Percentiles rank a stretch among this genome's conserved stretches.
Evolutionary conservation across 2,888 invertebrate genomes (phyloP).

Genomic region (Caprella mutica): DNA sequence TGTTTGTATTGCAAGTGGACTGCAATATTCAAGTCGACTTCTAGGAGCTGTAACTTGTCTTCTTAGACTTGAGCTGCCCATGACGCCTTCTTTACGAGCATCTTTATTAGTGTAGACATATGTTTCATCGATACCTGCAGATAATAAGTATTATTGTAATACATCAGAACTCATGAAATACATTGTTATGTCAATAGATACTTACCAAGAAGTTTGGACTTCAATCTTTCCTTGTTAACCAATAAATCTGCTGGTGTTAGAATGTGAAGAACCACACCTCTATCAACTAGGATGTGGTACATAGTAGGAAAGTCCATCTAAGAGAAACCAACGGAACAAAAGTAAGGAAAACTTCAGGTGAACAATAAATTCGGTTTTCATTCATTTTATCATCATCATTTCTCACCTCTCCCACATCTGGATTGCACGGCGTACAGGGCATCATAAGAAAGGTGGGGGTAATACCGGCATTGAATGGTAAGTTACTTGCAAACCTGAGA

Average conservation of each 20-base stretch:
- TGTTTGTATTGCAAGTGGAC: slow-evolving; percentile 68
- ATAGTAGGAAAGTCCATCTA: slow-evolving; percentile 61
- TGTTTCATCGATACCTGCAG: slow-evolving; percentile 58
- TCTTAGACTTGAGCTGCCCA: slow-evolving; percentile 58
- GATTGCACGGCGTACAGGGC: slow-evolving; percentile 53
- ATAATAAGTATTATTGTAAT: neutral
- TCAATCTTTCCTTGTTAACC: slow-evolving; percentile 52
- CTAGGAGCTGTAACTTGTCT: slow-evolving; percentile 65
- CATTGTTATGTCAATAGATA: slow-evolving; percentile 14
- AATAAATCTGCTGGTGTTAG: slow-evolving; percentile 70
- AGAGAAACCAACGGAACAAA: no score
- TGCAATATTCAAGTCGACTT: slow-evolving; percentile 62
- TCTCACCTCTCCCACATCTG: slow-evolving; percentile 37
- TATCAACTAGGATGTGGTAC: slow-evolving; percentile 67
- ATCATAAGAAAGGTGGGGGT: slow-evolving; percentile 43
- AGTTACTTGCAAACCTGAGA: slow-evolving; percentile 38
- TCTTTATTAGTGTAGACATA: slow-evolving; percentile 70
- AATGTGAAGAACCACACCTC: slow-evolving; percentile 67
- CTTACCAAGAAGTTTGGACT: slow-evolving; percentile 64
- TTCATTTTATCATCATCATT: no score
- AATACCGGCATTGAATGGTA: slow-evolving; percentile 44
- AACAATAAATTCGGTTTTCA: no score
- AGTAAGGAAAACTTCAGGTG: no score
- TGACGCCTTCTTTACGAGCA: slow-evolving; percentile 39
- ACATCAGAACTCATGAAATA: neutral